Evolutionary conservation across 2,888 invertebrate species (phyloP).

Genomic region (Sinopyrophorus schimmeli): DNA sequence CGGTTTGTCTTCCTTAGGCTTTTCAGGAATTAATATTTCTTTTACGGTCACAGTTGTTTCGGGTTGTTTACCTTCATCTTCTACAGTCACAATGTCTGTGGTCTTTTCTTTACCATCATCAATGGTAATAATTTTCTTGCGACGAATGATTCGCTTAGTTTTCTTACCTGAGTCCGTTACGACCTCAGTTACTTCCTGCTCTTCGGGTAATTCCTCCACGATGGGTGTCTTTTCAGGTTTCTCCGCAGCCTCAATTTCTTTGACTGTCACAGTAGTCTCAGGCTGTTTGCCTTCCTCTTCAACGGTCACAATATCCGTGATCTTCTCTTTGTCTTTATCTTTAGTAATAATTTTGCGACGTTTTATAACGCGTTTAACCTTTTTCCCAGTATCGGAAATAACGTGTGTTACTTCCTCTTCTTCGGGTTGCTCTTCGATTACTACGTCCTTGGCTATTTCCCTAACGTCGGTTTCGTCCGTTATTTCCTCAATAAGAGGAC

Average conservation of each 20-base stretch:
- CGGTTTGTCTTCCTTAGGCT: too few relatives aligned
- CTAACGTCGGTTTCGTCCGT: constrained; percentile 51
- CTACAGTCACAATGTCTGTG: constrained; percentile 55
- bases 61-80: constrained; percentile 53
- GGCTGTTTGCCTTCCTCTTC: constrained; percentile 54
- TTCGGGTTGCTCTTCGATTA: constrained; percentile 42
- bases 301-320: constrained; percentile 55
- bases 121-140: constrained; percentile 38
- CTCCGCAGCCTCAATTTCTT: constrained; percentile 37
- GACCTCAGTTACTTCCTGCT: constrained; percentile 41
- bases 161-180: constrained; percentile 44
- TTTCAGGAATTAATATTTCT: constrained; percentile 36
- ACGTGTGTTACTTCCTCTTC: constrained; percentile 41
- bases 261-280: constrained; percentile 40
- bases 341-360: constrained; percentile 43
- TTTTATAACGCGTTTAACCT: constrained; percentile 47
- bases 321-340: constrained; percentile 40
- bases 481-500: constrained; percentile 35
- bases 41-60: constrained; percentile 40
- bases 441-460: constrained; percentile 44
- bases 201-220: constrained; percentile 53
- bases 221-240: constrained; percentile 43
- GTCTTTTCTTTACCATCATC: constrained; percentile 43
- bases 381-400: constrained; percentile 38
- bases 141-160: constrained; percentile 42